These are phyloP conservation scores for Drosophila borborema DNA, from an alignment of 2,888 invertebrate species.

Conservation along the genomic window DNA sequence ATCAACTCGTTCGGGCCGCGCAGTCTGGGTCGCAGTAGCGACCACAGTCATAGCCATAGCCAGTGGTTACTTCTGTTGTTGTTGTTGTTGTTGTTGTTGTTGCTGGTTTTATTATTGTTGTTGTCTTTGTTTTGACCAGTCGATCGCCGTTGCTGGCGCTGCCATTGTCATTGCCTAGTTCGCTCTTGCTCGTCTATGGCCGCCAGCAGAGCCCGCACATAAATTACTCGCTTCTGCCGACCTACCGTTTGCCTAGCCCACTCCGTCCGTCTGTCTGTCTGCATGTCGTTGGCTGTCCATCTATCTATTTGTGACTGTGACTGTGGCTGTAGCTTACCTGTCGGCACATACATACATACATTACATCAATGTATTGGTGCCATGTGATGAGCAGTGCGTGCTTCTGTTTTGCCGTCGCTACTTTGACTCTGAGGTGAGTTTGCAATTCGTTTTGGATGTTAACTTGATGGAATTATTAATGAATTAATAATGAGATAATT, in stretches of 20 bases:
- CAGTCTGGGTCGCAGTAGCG: constrained; percentile 48
- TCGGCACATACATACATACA: constrained; percentile 45
- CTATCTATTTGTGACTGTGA: constrained; percentile 6
- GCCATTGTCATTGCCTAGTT: constrained; percentile 51
- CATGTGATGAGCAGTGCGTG: constrained; percentile 28
- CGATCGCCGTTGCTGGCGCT: constrained; percentile 55
- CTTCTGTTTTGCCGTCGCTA: constrained; percentile 65
- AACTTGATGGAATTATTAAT: not conserved
- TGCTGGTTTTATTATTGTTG: constrained; percentile 38
- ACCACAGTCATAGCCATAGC: constrained; percentile 40
- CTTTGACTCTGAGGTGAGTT: constrained; percentile 33
- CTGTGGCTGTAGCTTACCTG: constrained; percentile 55
- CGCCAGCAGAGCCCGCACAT: constrained; percentile 61
- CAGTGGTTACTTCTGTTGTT: constrained; percentile 45
- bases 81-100: constrained; percentile 10
- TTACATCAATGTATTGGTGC: constrained; percentile 31
- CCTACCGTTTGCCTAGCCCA: constrained; percentile 33
- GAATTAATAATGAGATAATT: not conserved
- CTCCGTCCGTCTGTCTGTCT: constrained; percentile 17
- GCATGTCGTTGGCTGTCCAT: constrained; percentile 4
- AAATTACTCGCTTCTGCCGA: constrained; percentile 56
- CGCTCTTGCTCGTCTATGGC: constrained; percentile 56
- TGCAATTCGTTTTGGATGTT: not conserved
- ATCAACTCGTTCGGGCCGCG: constrained; percentile 64
- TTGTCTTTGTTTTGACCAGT: constrained; percentile 73